A percentile compares a stretch with the other conserved stretches of the same genome.
These are phyloP conservation scores for Platorchestia sp. DNA, from an alignment of 1,140 invertebrate species.

Conservation along the genomic window DNA sequence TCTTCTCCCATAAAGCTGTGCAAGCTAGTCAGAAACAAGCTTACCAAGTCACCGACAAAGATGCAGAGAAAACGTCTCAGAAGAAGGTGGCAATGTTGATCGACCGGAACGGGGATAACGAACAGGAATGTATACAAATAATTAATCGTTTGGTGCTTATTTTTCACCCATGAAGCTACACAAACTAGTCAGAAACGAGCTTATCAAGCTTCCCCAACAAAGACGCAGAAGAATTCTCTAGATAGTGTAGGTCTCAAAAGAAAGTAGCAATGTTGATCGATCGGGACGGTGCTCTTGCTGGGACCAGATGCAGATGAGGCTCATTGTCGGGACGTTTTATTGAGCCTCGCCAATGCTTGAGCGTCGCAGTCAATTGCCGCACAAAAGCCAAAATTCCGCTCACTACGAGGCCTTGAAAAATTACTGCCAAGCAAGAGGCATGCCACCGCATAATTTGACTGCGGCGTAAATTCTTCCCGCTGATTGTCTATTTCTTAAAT, in stretches of 20 bases:
- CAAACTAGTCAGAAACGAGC: no score
- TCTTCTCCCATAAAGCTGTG: not conserved
- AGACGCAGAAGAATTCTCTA: no score
- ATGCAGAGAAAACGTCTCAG: no score
- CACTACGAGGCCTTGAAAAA: conserved; percentile 16
- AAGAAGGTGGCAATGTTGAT: not conserved
- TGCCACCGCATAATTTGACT: not conserved
- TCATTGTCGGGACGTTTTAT: conserved; percentile 44
- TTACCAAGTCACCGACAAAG: no score
- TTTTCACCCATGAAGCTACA: no score
- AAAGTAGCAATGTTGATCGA: not conserved
- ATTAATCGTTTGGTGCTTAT: no score
- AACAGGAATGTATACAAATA: no score
- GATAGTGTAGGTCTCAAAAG: not conserved
- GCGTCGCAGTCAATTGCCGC: conserved; percentile 37
- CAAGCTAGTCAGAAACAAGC: not conserved
- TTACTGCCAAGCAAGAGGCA: not conserved
- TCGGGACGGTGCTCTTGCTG: not conserved
- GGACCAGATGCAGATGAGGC: conserved; percentile 44
- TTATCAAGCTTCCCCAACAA: no score
- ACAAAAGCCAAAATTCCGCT: conserved; percentile 48
- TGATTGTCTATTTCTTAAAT: not conserved
- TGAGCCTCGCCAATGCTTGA: conserved; percentile 33
- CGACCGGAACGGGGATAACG: not conserved
- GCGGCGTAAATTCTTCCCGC: not conserved